Evolutionary conservation across 2,888 invertebrate species (phyloP), one percentile per base, ranked within the genome.

Genomic region (Heliconius ismenius): DNA sequence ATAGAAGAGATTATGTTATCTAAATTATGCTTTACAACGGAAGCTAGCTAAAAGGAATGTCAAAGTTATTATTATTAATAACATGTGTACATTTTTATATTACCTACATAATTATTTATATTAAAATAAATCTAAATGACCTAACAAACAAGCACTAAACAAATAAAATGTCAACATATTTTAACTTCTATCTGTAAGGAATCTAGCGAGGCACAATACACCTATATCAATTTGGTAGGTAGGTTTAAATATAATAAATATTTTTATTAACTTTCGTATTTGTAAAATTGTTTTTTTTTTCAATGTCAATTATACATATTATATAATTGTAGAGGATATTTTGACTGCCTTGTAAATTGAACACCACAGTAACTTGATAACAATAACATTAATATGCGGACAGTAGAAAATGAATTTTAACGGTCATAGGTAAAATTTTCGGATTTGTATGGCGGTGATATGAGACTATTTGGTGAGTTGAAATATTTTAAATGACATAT

Each of bases 381-480:
- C 78, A 76, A 64, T 75, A 79, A 79, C 75, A 79, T 72, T 78
- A 75, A 75, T 73, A 73, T 76, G 76, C 72, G 76, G 75, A 76
- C 73, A 76, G 76, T 65, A 69, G 75, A 60, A 36, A 62, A 26
- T 24, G 36, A 21, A 24, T 62, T 26, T 24, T 58, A 26, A 73
- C 73, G 62, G 39, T 73, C 18, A 73, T 72, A 60, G 58, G 60
- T 62, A 73, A 24, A 36, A 73, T 39, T 60, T 7, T 39, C 36
- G 62, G 43, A 73, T 18, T 2, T 36, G 13, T 65, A 65, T 39
- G 65, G 36, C 65, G 13, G 24, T 24, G 15, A 39, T 24, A 39
- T 3, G 36, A n/a, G 24, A 39, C 65, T 65, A 10, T 64, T 65
- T 36, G 21, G 11, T 65, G 11, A n/a, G n/a, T 65, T 32, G n/a